phyloP scores from a whole-genome alignment of 2,113 vertebrate species.

The Pseudopipra pipra region DNA sequence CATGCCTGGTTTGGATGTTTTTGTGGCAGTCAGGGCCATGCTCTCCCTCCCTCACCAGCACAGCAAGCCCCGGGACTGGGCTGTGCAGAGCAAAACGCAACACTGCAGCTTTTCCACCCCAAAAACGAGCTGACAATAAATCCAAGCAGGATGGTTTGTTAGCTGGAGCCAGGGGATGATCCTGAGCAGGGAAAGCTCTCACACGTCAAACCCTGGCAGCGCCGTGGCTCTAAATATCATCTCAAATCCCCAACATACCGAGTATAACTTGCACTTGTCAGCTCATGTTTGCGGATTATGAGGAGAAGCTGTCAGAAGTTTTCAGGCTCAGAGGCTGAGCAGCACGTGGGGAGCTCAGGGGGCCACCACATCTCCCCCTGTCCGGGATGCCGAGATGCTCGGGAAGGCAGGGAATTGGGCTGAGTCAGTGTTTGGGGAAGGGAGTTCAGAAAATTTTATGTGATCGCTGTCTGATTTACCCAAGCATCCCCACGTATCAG shows the following conservation, averaged over 20 bases:
- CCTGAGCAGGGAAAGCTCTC: background rate
- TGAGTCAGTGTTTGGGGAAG: background rate
- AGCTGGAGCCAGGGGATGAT: background rate
- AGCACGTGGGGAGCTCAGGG: background rate
- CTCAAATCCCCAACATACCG: background rate
- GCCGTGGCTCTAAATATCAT: background rate
- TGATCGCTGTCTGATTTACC: background rate
- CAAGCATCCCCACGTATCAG: background rate
- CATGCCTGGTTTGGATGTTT: accelerated
- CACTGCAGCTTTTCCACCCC: background rate
- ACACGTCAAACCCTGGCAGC: background rate
- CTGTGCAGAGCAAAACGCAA: accelerated
- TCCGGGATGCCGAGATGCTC: background rate
- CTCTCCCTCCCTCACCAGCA: background rate
- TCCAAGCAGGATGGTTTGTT: background rate
- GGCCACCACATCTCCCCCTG: background rate
- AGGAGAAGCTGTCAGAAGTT: conserved; percentile 20
- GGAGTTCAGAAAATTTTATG: background rate
- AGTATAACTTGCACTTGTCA: conserved; percentile 16
- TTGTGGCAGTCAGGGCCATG: accelerated
- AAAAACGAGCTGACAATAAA: background rate
- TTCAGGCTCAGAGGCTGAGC: conserved; percentile 15
- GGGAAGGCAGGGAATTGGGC: background rate
- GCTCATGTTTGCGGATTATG: background rate
- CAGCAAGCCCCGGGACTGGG: accelerated